Conservation (phyloP, 2,113 vertebrate genomes). For the Grammomys surdaster region DNA sequence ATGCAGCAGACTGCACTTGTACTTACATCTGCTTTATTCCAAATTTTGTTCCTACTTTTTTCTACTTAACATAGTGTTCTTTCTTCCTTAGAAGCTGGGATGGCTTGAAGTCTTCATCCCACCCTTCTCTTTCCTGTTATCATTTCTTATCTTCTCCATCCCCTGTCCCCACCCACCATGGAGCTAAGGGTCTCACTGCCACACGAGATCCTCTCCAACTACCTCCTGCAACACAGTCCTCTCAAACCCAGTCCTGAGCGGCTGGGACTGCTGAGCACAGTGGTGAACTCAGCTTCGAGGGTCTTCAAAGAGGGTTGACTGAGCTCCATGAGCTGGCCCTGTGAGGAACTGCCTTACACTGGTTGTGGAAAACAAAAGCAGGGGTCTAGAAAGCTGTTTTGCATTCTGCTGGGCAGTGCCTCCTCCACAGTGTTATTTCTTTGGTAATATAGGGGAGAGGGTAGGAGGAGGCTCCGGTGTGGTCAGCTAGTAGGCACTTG, state of each 20-base stretch:
- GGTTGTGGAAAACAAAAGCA: neutral
- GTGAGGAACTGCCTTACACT: neutral
- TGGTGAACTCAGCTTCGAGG: neutral
- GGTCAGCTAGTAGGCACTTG: accelerated
- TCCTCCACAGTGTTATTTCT: neutral
- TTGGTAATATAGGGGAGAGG: accelerated
- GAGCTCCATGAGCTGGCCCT: accelerated
- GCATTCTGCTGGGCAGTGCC: neutral
- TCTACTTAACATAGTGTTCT: accelerated
- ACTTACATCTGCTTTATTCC: neutral
- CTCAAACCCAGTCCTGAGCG: neutral
- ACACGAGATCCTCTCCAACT: neutral
- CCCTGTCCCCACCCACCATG: accelerated
- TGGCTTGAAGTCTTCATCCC: too few relatives aligned
- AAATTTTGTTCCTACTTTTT: neutral
- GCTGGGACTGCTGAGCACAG: neutral
- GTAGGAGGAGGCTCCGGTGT: accelerated
- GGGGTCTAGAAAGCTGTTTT: neutral
- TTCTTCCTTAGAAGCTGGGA: neutral
- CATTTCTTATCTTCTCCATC: neutral
- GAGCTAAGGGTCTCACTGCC: neutral
- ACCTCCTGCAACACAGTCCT: neutral
- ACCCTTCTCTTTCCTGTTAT: neutral
- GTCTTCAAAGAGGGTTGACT: neutral
- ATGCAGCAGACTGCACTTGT: neutral